Percentiles rank a stretch among this genome's conserved stretches.
These are phyloP conservation scores for Aldabrachelys gigantea DNA, from an alignment of 2,113 vertebrate genomes.

Conservation along the genomic window DNA sequence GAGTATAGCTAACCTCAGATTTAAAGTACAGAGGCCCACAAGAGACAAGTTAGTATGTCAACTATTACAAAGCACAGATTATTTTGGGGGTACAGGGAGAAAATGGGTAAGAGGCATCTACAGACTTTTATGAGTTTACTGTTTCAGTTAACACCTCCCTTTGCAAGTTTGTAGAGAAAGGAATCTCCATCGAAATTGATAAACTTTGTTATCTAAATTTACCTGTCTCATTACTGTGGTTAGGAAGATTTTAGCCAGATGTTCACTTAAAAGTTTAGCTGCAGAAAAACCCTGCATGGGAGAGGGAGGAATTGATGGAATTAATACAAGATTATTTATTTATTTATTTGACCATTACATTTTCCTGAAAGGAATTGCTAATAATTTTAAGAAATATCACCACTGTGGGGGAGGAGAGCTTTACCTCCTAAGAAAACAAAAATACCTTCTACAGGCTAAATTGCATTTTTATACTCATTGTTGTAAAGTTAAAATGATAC, in stretches of 20 bases:
- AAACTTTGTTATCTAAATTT: neutral
- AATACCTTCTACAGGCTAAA: neutral
- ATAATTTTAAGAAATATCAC: neutral
- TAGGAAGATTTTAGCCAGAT: neutral
- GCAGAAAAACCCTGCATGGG: neutral
- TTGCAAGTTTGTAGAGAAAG: neutral
- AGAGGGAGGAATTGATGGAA: neutral
- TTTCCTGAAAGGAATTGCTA: neutral
- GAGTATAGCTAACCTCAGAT: neutral
- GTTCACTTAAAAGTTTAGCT: neutral
- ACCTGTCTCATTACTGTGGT: neutral
- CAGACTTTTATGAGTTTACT: neutral
- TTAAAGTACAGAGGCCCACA: neutral
- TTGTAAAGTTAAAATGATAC: neutral
- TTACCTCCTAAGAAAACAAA: neutral
- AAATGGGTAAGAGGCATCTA: neutral
- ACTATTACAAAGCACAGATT: neutral
- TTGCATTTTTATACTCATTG: neutral
- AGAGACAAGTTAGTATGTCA: neutral
- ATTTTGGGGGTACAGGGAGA: neutral
- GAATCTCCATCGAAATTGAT: neutral
- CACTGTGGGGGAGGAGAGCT: neutral
- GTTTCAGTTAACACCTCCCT: neutral
- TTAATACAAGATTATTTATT: neutral
- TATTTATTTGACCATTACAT: neutral